A percentile compares a stretch with the other conserved stretches of the same genome.
phyloP scores from a whole-genome alignment of 2,113 vertebrate species.

The Amblyornis subalaris region DNA sequence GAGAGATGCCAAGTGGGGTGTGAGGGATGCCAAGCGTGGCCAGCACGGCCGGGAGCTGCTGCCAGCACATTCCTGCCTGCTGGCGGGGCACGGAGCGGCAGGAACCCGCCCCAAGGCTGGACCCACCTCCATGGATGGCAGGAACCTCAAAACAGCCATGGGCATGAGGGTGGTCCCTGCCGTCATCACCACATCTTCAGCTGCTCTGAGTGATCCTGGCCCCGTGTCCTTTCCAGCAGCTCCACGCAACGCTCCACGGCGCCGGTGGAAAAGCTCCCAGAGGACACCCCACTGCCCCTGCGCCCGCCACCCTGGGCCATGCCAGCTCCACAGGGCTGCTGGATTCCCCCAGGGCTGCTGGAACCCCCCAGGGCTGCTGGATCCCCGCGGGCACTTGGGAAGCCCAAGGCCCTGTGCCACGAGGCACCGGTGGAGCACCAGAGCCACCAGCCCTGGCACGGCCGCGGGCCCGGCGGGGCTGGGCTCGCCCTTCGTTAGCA shows the following conservation, averaged over 20 bases:
- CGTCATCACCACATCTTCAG: not conserved
- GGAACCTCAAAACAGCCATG: fast-evolving
- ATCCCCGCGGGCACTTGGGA: fast-evolving
- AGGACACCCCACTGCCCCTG: not conserved
- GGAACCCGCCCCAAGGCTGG: fast-evolving
- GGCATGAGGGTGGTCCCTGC: not conserved
- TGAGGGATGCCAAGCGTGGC: not conserved
- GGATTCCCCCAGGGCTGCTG: not conserved
- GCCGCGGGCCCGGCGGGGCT: not conserved
- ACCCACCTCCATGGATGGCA: not conserved
- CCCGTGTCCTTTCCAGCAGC: fast-evolving
- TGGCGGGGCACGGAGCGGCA: fast-evolving
- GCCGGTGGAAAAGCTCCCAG: not conserved
- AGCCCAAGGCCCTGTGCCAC: not conserved
- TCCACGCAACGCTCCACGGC: fast-evolving
- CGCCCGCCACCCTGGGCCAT: not conserved
- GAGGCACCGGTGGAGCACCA: not conserved
- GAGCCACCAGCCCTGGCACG: not conserved
- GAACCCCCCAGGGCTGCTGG: not conserved
- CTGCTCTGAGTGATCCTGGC: not conserved
- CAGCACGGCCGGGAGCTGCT: not conserved
- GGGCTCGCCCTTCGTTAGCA: conserved; percentile 62
- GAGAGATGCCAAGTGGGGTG: not conserved
- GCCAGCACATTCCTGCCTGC: not conserved
- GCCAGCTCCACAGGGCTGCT: not conserved